Base-by-base conservation (phyloP, 2,797 vertebrate genomes). In the Fundulus diaphanus region DNA sequence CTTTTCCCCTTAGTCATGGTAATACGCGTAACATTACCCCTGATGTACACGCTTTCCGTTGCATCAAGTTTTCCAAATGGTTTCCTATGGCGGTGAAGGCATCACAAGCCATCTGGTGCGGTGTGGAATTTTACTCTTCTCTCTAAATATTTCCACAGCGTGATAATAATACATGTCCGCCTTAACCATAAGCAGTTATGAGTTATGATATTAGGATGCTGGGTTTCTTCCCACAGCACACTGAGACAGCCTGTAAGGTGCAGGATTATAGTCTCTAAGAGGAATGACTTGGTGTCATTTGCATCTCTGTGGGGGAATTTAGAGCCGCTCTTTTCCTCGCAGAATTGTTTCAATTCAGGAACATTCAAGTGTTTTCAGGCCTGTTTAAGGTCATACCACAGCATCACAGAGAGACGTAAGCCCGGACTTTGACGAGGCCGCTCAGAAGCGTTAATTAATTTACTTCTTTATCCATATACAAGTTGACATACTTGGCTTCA, bases 1-100 rank as follows among this genome's bases (percentile, higher is more conserved):
- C 68, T 89, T 92, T 87, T 76, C 86, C 87, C 67, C 35, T 90
- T 90, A 90, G 82, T 92, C 88, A 87, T 68, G 79, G 81, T 57
- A 67, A 61, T 70, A 82, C 70, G 63, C 3, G 63, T 76, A 85
- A 81, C 85, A 71, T 84, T 77, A 88, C 74, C 76, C 73, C 81
- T 59, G 59, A 88, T 89, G 74, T 87, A 85, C 78, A 81, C 49
- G 22, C 80, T 91, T 90, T 78, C 87, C 78, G 76, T 56, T 16
- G 65, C 35, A 8, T 54, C 56, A 66, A 63, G n/a, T 79, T 83
- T 89, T 77, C 80, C 78, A 71, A 70, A 77, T 44, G 65, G 15
- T 73, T 82, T 85, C 73, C 76, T 29, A 8, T 68, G 72, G 77
- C n/a, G 74, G 72, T 79, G 48, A 61, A 49, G 57, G 18, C 67